A percentile compares a stretch with the other conserved stretches of the same genome.
phyloP scores from a whole-genome alignment of 2,797 vertebrate genomes.

The Ciconia nigra region DNA sequence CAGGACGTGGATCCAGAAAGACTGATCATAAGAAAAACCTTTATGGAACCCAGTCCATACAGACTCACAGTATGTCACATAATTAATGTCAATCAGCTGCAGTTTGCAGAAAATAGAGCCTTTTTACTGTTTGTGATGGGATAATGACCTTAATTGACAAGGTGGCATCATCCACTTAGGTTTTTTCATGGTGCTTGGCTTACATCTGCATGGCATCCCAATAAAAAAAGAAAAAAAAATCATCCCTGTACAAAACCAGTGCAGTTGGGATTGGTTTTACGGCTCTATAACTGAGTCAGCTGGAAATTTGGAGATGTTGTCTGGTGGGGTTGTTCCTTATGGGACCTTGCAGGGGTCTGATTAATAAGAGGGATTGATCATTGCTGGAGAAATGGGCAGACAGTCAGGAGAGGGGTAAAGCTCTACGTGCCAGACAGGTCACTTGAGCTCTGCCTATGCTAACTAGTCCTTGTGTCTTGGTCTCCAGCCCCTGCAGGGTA shows the following conservation, averaged over 20 bases:
- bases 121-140: background rate
- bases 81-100: background rate
- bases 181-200: background rate
- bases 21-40: background rate
- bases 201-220: background rate
- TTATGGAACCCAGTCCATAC: background rate
- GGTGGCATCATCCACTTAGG: background rate
- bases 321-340: background rate
- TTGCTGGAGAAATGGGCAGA: background rate
- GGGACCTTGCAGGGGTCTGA: background rate
- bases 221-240: background rate
- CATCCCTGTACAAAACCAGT: background rate
- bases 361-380: background rate
- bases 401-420: background rate
- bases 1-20: background rate
- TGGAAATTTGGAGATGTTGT: background rate
- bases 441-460: background rate
- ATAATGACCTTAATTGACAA: background rate
- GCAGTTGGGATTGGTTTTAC: background rate
- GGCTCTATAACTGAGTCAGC: accelerated
- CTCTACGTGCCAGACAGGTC: background rate
- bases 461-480: background rate
- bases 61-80: background rate
- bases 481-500: background rate
- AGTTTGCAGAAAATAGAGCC: background rate